A percentile compares a stretch with the other conserved stretches of the same genome.
Evolutionary conservation across 1,140 invertebrate genomes (phyloP).

Genomic region (Himalopsyche phryganea): DNA sequence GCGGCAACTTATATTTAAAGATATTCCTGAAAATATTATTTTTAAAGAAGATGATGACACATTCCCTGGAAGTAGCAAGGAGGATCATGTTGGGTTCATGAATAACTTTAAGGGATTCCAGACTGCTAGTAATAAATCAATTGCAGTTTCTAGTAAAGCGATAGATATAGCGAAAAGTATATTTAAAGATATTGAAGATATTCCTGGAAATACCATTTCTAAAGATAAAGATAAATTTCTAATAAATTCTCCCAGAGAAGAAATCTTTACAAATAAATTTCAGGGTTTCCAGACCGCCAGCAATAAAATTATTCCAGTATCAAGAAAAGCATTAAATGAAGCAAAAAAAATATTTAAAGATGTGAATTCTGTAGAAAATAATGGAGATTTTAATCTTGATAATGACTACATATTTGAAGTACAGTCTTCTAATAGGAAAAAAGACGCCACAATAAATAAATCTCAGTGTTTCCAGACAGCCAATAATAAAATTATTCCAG

Average conservation of each 20-base stretch:
- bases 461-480: not conserved
- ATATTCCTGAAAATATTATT: not conserved
- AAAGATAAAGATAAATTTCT: too few relatives aligned
- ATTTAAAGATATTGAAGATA: constrained; percentile 26
- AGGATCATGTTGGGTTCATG: too few relatives aligned
- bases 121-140: not conserved
- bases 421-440: too few relatives aligned
- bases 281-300: constrained; percentile 9
- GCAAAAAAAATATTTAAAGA: not conserved
- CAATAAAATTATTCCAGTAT: not conserved
- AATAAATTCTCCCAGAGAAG: too few relatives aligned
- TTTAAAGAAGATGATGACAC: not conserved
- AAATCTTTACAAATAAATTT: constrained; percentile 12
- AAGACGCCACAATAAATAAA: too few relatives aligned
- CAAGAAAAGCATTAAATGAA: not conserved
- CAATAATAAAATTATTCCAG: not conserved
- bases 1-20: not conserved
- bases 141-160: not conserved
- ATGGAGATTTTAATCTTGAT: not conserved
- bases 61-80: not conserved
- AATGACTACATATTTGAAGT: not conserved
- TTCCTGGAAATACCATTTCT: too few relatives aligned
- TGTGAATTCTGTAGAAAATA: not conserved
- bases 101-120: not conserved
- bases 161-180: constrained; percentile 11